Evolutionary conservation across 2,888 invertebrate species (phyloP), one percentile per base, ranked within the genome.

Genomic region (Molorchus minor): DNA sequence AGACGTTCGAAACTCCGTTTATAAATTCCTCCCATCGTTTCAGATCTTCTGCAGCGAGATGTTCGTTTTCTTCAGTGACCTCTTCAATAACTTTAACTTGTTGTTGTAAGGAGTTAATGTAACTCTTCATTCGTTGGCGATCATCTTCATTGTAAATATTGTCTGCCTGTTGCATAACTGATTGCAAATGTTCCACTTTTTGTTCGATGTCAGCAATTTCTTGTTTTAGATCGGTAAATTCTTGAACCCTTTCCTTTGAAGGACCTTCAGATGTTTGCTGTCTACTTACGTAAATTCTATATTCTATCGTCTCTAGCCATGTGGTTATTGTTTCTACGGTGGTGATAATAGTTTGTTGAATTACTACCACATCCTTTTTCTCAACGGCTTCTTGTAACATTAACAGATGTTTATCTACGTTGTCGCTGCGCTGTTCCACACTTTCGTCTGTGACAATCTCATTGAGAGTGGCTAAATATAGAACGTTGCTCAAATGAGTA

Each of bases 291-390:
- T 87, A 89, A 43, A 93, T 90, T 70, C 88, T 86, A 68, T 92
- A 92, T 75, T 93, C 92, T 58, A 94, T 91, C 19, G 90, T 92
- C 81, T 94, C 92, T 38, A 94, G 77, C 92, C 93, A 93, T 10
- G 89, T 88, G 0, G 92, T 91, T 36, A 94, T 89, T 0, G 88
- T 90, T 78, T 93, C 91, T 43, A 93, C 88, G 0, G 92, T 87
- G 16, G 88, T 87, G 7, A 92, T 85, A 8, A 93, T 84, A 36
- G 87, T 88, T 69, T 86, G 87, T 77, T 92, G 90, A 35, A 89
- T 84, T 10, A 84, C 79, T 0, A 81, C 78, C 2, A 84, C 81
- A 74, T 91, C 85, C 33, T 84, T 83, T 61, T 77, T 81, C 45
- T 84, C 81, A 8, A 90, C 81, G 1, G 90, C 88, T 55, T 82